Conservation (phyloP, 2,888 invertebrate genomes). For the Hydrotaea diabolus region DNA sequence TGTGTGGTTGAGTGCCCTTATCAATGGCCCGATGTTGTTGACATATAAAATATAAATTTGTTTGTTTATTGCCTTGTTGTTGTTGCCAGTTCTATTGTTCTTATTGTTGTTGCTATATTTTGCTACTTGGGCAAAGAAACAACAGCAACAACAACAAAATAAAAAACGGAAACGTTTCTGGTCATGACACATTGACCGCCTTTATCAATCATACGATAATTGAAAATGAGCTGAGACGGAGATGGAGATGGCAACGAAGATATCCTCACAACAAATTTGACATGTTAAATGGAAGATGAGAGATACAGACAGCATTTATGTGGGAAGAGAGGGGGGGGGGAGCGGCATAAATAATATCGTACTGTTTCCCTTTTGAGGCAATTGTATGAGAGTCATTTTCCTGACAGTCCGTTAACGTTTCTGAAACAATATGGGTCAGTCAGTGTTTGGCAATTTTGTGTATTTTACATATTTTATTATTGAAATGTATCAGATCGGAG, state of each 20-base stretch:
- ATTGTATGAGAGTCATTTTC: neutral
- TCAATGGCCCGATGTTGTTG: slow-evolving; percentile 48
- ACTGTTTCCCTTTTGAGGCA: neutral
- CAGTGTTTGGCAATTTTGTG: neutral
- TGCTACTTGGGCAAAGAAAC: neutral
- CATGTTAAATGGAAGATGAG: neutral
- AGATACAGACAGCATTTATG: no score
- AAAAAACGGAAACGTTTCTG: neutral
- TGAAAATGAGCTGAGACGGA: slow-evolving; percentile 17
- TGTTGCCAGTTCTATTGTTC: neutral
- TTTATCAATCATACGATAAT: slow-evolving; percentile 50
- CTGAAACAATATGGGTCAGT: neutral
- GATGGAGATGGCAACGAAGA: neutral
- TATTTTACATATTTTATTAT: no score
- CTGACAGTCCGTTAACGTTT: neutral
- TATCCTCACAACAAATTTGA: neutral
- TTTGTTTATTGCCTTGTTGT: slow-evolving; percentile 13
- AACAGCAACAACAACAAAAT: no score
- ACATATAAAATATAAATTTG: slow-evolving; percentile 36
- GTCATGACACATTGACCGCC: slow-evolving; percentile 31
- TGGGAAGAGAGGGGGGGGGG: no score
- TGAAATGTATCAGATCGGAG: no score
- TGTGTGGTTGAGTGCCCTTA: slow-evolving; percentile 25
- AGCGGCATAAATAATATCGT: no score
- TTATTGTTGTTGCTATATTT: neutral